Conservation (phyloP, 2,797 vertebrate species). For the Odontamblyopus lacepedii region DNA sequence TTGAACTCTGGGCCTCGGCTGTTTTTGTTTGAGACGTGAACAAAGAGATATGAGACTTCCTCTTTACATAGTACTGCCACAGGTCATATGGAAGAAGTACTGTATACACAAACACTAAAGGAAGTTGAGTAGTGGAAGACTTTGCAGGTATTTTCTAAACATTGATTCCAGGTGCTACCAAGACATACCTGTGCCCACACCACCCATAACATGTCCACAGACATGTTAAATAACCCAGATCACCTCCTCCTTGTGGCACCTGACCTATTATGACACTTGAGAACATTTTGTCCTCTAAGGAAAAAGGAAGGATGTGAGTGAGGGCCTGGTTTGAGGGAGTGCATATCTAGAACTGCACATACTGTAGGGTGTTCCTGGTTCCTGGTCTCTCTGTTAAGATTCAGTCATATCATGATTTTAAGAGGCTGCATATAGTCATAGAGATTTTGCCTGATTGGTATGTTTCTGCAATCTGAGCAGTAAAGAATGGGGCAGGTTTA, state of each 20-base stretch:
- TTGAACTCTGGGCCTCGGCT: slow-evolving; percentile 14
- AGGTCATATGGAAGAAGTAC: slow-evolving; percentile 37
- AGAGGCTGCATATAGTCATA: background rate
- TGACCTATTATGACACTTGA: background rate
- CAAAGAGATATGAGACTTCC: slow-evolving; percentile 57
- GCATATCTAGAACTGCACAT: background rate
- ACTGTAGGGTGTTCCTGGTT: background rate
- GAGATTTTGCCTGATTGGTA: background rate
- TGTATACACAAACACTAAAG: slow-evolving; percentile 35
- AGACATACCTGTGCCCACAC: background rate
- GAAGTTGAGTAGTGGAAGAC: background rate
- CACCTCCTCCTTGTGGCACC: background rate
- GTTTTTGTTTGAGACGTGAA: slow-evolving; percentile 37
- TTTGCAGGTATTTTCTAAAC: slow-evolving; percentile 18
- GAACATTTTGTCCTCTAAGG: background rate
- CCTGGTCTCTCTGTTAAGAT: background rate
- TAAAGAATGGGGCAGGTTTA: slow-evolving; percentile 50
- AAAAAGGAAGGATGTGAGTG: background rate
- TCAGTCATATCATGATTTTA: background rate
- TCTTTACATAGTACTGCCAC: slow-evolving; percentile 55
- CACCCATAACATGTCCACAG: background rate
- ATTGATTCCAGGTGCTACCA: slow-evolving; percentile 27
- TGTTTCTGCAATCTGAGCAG: background rate
- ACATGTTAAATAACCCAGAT: slow-evolving; percentile 1
- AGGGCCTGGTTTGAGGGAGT: background rate